Conservation (phyloP, 2,888 invertebrate species). For the Lasioglossum zephyrum region DNA sequence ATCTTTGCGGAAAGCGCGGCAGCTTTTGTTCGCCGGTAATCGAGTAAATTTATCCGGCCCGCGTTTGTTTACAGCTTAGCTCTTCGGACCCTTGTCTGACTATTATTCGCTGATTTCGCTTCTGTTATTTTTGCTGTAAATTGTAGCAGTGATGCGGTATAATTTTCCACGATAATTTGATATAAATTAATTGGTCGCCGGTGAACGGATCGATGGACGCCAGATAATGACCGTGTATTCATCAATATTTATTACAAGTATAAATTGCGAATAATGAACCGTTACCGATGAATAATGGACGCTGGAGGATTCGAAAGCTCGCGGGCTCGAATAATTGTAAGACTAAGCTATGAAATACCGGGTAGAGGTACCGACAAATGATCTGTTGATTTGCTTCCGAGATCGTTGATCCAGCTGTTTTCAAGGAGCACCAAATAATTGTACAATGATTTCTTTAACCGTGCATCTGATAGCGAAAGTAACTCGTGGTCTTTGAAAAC, state of each 20-base stretch:
- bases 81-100: neutral
- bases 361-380: neutral
- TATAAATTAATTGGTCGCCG: neutral
- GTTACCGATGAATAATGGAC: conserved; percentile 1
- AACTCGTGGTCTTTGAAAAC: neutral
- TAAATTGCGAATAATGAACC: conserved; percentile 3
- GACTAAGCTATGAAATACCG: neutral
- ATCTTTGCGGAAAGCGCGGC: neutral
- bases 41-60: neutral
- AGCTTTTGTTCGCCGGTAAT: neutral
- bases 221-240: neutral
- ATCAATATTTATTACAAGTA: conserved; percentile 1
- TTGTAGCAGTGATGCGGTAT: neutral
- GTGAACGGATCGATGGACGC: neutral
- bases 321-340: neutral
- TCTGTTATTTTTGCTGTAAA: neutral
- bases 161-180: conserved; percentile 3
- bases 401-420: neutral
- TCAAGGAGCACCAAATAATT: neutral
- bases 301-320: neutral
- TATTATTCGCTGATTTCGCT: neutral
- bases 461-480: too few relatives aligned
- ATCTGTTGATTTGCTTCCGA: neutral
- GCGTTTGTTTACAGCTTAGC: conserved; percentile 1
- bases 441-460: neutral